phyloP scores from a whole-genome alignment of 2,888 invertebrate genomes.

The Cremastinae sp. region DNA sequence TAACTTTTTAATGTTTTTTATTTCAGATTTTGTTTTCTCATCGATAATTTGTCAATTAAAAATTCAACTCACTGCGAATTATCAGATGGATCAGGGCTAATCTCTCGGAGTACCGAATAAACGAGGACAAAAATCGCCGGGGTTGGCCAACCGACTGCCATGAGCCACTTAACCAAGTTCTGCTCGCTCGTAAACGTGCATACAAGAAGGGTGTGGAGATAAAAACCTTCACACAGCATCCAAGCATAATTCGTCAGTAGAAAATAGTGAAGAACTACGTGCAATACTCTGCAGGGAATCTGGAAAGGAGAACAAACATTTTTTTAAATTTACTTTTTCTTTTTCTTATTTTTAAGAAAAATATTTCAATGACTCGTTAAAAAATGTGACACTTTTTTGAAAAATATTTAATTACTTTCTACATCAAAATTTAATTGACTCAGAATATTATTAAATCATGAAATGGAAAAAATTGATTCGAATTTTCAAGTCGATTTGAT shows the following conservation, averaged over 20 bases:
- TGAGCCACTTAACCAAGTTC: conserved; percentile 90
- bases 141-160: conserved; percentile 91
- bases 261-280: conserved; percentile 92
- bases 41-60: conserved; percentile 26
- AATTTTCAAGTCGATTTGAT: no score
- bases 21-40: no score
- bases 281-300: conserved; percentile 90
- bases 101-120: conserved; percentile 85
- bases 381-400: no score
- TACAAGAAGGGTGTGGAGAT: conserved; percentile 95
- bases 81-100: conserved; percentile 81
- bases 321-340: no score
- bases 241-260: conserved; percentile 96
- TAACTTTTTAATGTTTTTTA: no score
- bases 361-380: no score
- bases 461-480: no score
- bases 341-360: no score
- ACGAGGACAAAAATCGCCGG: conserved; percentile 86
- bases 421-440: no score
- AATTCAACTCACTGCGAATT: conserved; percentile 83
- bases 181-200: conserved; percentile 95
- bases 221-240: conserved; percentile 98
- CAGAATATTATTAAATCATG: no score
- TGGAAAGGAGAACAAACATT: conserved; percentile 78
- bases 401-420: no score